Percentiles rank a stretch among this genome's conserved stretches.
These are phyloP conservation scores for Ranitomeya variabilis DNA, from an alignment of 2,113 vertebrate species.

Conservation along the genomic window DNA sequence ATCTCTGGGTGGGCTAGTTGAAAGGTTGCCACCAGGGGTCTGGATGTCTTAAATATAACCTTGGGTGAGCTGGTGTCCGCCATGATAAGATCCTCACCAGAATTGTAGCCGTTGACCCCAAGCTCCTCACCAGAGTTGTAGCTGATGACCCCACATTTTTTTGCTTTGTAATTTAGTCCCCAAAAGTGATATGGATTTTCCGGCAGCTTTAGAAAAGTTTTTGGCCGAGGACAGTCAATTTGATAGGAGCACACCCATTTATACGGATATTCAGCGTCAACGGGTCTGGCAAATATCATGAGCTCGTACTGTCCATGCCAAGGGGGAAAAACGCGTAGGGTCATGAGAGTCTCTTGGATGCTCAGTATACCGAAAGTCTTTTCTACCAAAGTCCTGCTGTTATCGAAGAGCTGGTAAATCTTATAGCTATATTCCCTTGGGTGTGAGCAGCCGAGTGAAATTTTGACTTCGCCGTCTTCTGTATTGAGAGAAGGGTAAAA, in stretches of 20 bases:
- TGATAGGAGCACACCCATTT: slow-evolving; percentile 79
- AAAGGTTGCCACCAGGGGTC: slow-evolving; percentile 69
- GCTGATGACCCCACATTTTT: slow-evolving; percentile 67
- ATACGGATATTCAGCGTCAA: slow-evolving; percentile 61
- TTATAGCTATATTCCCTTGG: slow-evolving; percentile 76
- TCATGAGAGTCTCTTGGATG: slow-evolving; percentile 68
- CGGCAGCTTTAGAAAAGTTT: slow-evolving; percentile 67
- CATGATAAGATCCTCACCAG: slow-evolving; percentile 64
- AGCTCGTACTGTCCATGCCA: slow-evolving; percentile 71
- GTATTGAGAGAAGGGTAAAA: not conserved
- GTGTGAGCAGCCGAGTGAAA: slow-evolving; percentile 70
- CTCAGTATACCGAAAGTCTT: slow-evolving; percentile 70
- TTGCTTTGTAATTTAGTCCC: slow-evolving; percentile 68
- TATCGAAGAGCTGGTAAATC: slow-evolving; percentile 66
- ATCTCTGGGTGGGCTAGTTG: slow-evolving; percentile 71
- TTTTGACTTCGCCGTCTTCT: slow-evolving; percentile 69
- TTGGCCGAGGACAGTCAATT: slow-evolving; percentile 68
- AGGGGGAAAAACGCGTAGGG: slow-evolving; percentile 73
- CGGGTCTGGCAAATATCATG: slow-evolving; percentile 73
- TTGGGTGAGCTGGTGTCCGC: slow-evolving; percentile 65
- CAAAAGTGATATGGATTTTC: slow-evolving; percentile 77
- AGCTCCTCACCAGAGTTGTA: slow-evolving; percentile 68
- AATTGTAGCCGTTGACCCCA: slow-evolving; percentile 69
- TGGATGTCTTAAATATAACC: slow-evolving; percentile 68
- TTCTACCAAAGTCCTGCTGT: slow-evolving; percentile 63